phyloP scores from a whole-genome alignment of 2,888 invertebrate genomes.

The Cephus pygmeus region DNA sequence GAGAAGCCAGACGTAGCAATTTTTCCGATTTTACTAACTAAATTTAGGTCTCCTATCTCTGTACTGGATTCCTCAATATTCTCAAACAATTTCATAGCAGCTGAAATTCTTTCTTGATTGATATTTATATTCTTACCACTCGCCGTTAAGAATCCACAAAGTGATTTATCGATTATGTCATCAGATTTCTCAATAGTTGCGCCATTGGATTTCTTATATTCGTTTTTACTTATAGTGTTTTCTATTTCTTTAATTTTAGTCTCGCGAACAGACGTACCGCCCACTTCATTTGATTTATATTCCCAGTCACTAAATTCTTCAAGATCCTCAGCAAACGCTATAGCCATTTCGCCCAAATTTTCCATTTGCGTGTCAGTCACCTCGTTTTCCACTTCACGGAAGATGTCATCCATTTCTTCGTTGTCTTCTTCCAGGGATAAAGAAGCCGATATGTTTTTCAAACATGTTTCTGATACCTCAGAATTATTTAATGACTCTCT shows the following conservation, averaged over 20 bases:
- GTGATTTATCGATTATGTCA: neutral
- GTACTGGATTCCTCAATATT: slow-evolving; percentile 11
- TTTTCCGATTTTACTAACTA: neutral
- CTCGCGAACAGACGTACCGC: neutral
- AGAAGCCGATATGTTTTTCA: slow-evolving; percentile 2
- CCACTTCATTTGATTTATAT: slow-evolving; percentile 15
- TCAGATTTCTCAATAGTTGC: neutral
- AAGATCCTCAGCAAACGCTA: slow-evolving; percentile 6
- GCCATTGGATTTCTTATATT: neutral
- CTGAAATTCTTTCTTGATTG: slow-evolving; percentile 28
- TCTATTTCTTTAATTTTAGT: neutral
- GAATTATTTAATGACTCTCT: neutral
- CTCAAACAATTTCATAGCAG: slow-evolving; percentile 21
- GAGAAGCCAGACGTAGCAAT: slow-evolving; percentile 27
- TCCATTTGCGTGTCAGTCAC: slow-evolving; percentile 6
- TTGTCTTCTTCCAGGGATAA: slow-evolving; percentile 6
- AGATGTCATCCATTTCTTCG: slow-evolving; percentile 4
- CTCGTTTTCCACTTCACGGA: neutral
- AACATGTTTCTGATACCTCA: neutral
- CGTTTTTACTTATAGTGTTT: neutral
- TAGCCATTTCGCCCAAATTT: neutral
- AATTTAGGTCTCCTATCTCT: neutral
- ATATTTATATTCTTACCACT: slow-evolving; percentile 58
- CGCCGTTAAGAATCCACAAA: slow-evolving; percentile 58
- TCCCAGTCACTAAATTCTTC: slow-evolving; percentile 20